These are phyloP conservation scores for Myrmecophaga tridactyla DNA, from an alignment of 2,113 vertebrate genomes.

Conservation along the genomic window DNA sequence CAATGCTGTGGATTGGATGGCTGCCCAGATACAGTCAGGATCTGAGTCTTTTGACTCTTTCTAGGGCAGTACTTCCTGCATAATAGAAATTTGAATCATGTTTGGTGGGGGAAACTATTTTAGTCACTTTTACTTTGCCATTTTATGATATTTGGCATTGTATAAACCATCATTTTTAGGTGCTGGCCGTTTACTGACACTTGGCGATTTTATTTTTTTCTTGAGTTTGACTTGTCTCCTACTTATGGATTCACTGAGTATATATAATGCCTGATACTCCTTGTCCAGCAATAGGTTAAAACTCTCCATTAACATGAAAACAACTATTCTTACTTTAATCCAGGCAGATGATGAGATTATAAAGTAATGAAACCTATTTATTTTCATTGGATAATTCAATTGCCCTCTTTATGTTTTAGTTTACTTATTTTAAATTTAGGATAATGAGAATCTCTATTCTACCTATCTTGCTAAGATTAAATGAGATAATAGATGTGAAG, in stretches of 20 bases:
- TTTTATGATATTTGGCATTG: background rate
- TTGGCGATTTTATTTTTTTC: background rate
- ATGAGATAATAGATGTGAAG: background rate
- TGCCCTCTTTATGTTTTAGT: background rate
- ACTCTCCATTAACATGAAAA: background rate
- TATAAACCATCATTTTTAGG: background rate
- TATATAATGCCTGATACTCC: background rate
- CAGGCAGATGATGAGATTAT: background rate
- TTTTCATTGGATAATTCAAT: background rate
- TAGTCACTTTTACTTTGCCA: background rate
- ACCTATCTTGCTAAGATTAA: background rate
- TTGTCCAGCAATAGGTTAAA: background rate
- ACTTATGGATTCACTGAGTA: background rate
- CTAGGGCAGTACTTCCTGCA: background rate
- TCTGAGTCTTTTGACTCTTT: background rate
- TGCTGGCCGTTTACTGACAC: background rate
- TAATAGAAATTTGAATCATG: background rate
- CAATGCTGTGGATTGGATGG: background rate
- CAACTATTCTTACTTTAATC: background rate
- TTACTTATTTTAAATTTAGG: constrained; percentile 32
- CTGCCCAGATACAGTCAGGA: background rate
- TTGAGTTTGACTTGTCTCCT: background rate
- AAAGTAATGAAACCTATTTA: background rate
- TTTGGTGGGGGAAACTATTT: background rate
- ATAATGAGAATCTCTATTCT: background rate